Conservation (phyloP, 1,140 invertebrate species). For the Oncopeltus fasciatus region DNA sequence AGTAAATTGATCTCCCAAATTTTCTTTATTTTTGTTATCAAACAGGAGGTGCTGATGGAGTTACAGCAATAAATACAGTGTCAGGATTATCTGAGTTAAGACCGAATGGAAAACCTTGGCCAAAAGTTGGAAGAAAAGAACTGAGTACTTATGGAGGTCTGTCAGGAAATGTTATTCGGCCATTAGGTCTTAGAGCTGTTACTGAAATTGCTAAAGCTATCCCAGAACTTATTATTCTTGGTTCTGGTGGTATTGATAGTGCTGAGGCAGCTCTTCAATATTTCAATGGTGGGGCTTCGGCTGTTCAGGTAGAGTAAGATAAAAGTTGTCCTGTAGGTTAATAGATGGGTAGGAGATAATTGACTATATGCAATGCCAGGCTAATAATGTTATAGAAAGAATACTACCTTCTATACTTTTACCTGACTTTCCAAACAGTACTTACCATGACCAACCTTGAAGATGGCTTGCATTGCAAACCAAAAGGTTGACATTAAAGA, state of each 20-base stretch:
- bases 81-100: slow-evolving; percentile 81
- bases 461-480: too few relatives aligned
- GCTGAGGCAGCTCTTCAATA: slow-evolving; percentile 89
- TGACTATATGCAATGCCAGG: too few relatives aligned
- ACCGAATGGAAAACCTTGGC: slow-evolving; percentile 74
- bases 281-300: slow-evolving; percentile 75
- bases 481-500: too few relatives aligned
- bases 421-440: too few relatives aligned
- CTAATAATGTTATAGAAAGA: too few relatives aligned
- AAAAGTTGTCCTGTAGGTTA: too few relatives aligned
- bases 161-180: slow-evolving; percentile 87
- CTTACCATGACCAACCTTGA: too few relatives aligned
- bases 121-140: slow-evolving; percentile 65
- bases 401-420: too few relatives aligned
- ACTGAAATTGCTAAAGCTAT: slow-evolving; percentile 68
- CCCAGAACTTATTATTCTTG: slow-evolving; percentile 82
- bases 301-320: slow-evolving; percentile 80
- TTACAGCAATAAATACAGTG: slow-evolving; percentile 94
- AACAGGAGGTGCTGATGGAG: slow-evolving; percentile 81
- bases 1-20: too few relatives aligned
- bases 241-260: slow-evolving; percentile 91
- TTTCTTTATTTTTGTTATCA: too few relatives aligned
- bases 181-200: slow-evolving; percentile 78
- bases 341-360: too few relatives aligned
- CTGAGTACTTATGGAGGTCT: slow-evolving; percentile 91